Evolutionary conservation across 2,888 invertebrate species (phyloP).

Genomic region (Drosophila subquinaria): DNA sequence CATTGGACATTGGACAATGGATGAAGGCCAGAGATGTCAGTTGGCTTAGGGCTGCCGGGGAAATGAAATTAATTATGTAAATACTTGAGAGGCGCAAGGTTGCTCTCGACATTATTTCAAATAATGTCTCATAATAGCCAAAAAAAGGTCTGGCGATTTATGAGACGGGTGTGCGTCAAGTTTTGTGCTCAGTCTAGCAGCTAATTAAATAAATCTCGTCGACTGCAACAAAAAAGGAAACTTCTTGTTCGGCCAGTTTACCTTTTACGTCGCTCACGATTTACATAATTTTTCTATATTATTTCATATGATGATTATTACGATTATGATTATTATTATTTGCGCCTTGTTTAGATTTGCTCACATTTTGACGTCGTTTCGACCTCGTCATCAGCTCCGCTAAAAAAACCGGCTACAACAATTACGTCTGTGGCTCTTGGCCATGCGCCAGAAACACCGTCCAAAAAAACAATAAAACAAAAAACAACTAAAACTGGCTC

Average conservation of each 20-base stretch:
- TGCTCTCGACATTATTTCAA: constrained; percentile 21
- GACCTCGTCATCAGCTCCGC: constrained; percentile 34
- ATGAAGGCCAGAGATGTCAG: constrained; percentile 13
- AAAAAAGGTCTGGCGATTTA: constrained; percentile 42
- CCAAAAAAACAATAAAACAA: constrained; percentile 8
- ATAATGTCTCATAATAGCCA: constrained; percentile 35
- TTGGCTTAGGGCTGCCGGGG: constrained; percentile 5
- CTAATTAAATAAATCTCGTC: constrained; percentile 58
- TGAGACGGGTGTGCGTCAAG: constrained; percentile 32
- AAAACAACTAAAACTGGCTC: constrained; percentile 33
- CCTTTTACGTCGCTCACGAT: constrained; percentile 62
- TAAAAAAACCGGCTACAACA: constrained; percentile 57
- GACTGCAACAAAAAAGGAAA: constrained; percentile 25
- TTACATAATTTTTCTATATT: constrained; percentile 72
- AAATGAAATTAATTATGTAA: constrained; percentile 49
- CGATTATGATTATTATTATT: constrained; percentile 54
- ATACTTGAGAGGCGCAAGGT: constrained; percentile 20
- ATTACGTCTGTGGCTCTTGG: constrained; percentile 57
- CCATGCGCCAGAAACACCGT: constrained; percentile 64
- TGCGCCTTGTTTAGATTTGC: constrained; percentile 56
- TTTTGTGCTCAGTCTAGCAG: constrained; percentile 34
- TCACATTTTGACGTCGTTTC: constrained; percentile 31
- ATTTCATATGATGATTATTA: constrained; percentile 67
- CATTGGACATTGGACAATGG: constrained; percentile 20
- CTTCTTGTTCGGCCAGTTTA: constrained; percentile 52